A percentile compares a stretch with the other conserved stretches of the same genome.
These are phyloP conservation scores for Scortum barcoo DNA, from an alignment of 2,113 vertebrate genomes.

Conservation along the genomic window DNA sequence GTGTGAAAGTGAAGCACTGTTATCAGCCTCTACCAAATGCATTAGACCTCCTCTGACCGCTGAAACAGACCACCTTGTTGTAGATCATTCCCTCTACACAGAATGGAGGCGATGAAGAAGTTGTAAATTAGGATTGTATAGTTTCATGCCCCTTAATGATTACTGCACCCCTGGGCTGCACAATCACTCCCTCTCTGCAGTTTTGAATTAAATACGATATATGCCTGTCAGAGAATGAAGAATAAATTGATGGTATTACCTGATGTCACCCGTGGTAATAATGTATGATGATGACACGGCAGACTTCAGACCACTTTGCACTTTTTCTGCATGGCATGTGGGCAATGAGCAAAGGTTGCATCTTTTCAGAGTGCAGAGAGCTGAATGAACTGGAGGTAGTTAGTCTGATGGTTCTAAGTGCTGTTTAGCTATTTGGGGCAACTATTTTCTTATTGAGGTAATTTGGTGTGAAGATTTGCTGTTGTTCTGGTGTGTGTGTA, in stretches of 20 bases:
- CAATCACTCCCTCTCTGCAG: conserved; percentile 63
- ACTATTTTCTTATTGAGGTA: not conserved
- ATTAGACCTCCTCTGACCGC: conserved; percentile 80
- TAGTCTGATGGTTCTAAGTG: conserved; percentile 21
- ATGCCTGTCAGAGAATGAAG: conserved; percentile 67
- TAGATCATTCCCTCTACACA: conserved; percentile 72
- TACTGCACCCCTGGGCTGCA: conserved; percentile 66
- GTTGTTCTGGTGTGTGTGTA: not conserved
- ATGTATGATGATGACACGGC: conserved; percentile 67
- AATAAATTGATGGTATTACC: conserved; percentile 69
- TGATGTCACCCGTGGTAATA: conserved; percentile 71
- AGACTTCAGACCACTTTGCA: conserved; percentile 59
- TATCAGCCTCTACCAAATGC: conserved; percentile 81
- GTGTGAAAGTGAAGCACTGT: conserved; percentile 80
- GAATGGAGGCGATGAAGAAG: conserved; percentile 73
- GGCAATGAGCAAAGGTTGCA: conserved; percentile 53
- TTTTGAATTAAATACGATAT: conserved; percentile 69
- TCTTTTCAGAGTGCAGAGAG: conserved; percentile 38
- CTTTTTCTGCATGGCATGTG: conserved; percentile 57
- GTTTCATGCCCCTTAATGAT: conserved; percentile 76
- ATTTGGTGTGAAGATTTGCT: conserved; percentile 17
- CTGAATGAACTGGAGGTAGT: conserved; percentile 15
- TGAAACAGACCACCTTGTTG: conserved; percentile 74
- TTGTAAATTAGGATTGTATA: conserved; percentile 79
- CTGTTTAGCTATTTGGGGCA: conserved; percentile 24